Base-by-base conservation (phyloP, 92 coral and sea anemone species). In the Siderastrea siderea region DNA sequence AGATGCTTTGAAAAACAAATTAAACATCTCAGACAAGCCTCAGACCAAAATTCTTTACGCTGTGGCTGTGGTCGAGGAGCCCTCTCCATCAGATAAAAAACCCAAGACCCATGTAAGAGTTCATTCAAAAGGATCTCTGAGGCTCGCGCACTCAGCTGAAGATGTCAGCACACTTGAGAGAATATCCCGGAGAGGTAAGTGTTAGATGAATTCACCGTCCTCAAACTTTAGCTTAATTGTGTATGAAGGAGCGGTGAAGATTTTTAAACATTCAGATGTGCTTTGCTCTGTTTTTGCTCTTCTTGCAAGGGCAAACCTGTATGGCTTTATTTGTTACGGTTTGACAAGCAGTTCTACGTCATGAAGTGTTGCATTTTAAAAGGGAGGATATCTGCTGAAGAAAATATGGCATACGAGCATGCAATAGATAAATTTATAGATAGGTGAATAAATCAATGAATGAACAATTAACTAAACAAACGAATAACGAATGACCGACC, bases 61-160 rank as follows among this genome's bases (percentile, higher is more conserved):
- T 76, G 64, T 88, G 75, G 53, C 81, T 58, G 64, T 68, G 1
- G 64, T 81, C 10, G 74, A 75, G n/a, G 87, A 70, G 47, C 90
- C 70, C 81, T 48, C 84, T 53, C 68, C 51, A 47, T 86, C 77
- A 38, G 87, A 75, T 83, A 86, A 44, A 89, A 87, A 79, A 55
- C 87, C 38, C 47, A 77, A 86, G 44, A 61, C 26, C 14, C 71
- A 86, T 61, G 58, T 74, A 1, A 45, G 45, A 45, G 68, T 75
- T 46, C 73, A 68, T 43, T 65, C 85, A 7, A 89, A 84, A 52
- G 71, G 75, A 3, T 85, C 95, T 0, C 46, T 93, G 58, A 75
- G 96, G 51, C 79, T 90, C 57, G 79, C 96, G 2, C 93, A 90
- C 74, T 93, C 93, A 1, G 96, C 96, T n/a, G 96, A 93, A 61